Percentiles rank a stretch among this genome's conserved stretches.
Evolutionary conservation across 2,113 vertebrate genomes (phyloP).

Genomic region (Dipodomys stephensi): DNA sequence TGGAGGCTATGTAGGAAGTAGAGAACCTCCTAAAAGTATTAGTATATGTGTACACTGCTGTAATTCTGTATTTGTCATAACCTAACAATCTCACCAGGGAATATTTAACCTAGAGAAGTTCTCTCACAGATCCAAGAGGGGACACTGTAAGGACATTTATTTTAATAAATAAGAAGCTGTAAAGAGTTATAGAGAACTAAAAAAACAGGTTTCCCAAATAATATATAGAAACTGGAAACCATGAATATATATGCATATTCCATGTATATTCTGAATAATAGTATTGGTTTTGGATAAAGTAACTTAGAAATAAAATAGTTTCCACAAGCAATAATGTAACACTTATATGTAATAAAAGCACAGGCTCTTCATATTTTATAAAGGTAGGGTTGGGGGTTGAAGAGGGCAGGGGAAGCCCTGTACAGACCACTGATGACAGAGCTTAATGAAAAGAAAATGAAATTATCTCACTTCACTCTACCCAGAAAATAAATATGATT

Average conservation of each 20-base stretch:
- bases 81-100: neutral
- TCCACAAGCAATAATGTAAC: neutral
- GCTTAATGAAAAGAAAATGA: accelerated
- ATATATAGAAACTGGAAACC: neutral
- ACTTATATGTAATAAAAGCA: neutral
- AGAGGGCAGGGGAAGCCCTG: neutral
- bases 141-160: neutral
- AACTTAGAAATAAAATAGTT: neutral
- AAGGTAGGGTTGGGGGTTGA: neutral
- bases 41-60: accelerated
- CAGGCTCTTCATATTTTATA: neutral
- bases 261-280: neutral
- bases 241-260: neutral
- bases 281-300: neutral
- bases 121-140: no score
- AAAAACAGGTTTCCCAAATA: neutral
- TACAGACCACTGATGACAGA: neutral
- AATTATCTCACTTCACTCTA: neutral
- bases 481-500: neutral
- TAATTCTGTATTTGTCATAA: neutral
- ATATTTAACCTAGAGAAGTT: neutral
- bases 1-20: neutral
- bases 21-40: neutral
- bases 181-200: neutral
- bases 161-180: neutral